phyloP scores from a whole-genome alignment of 1,140 invertebrate species.

The Eriosoma lanigerum region DNA sequence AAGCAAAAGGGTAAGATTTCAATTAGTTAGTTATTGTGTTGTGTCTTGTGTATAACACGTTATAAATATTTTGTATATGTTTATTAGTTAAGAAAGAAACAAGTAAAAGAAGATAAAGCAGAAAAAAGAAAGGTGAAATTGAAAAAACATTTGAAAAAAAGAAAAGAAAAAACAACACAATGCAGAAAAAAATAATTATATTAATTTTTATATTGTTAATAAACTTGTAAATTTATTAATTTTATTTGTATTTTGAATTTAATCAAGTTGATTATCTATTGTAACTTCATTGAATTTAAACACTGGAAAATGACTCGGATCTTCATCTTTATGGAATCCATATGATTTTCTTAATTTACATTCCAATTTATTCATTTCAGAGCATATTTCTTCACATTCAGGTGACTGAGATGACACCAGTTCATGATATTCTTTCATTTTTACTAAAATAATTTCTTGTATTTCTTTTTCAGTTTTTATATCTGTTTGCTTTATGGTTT shows the following conservation, averaged over 20 bases:
- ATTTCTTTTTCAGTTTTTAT: background rate
- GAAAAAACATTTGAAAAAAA: slow-evolving; percentile 95
- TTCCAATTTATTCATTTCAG: background rate
- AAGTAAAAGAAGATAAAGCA: slow-evolving; percentile 81
- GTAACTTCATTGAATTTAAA: background rate
- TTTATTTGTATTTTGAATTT: background rate
- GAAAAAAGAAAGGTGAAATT: slow-evolving; percentile 91
- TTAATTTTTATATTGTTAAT: background rate
- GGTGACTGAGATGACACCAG: background rate
- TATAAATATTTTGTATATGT: slow-evolving; percentile 10
- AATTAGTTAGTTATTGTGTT: too few species aligned
- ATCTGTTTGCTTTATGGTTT: background rate
- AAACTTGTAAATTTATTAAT: background rate
- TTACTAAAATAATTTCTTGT: background rate
- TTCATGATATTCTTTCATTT: slow-evolving; percentile 14
- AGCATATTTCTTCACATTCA: background rate
- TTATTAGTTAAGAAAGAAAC: slow-evolving; percentile 74
- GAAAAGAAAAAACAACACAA: slow-evolving; percentile 69
- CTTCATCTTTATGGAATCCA: background rate
- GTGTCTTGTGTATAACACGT: background rate
- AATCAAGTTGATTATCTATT: slow-evolving; percentile 9
- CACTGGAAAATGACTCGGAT: background rate
- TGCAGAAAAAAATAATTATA: slow-evolving; percentile 44
- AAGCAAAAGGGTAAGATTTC: slow-evolving; percentile 70
- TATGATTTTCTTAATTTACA: background rate